A percentile compares a stretch with the other conserved stretches of the same genome.
Conservation (phyloP, 2,888 invertebrate genomes). For the Stegana nigrithorax region DNA sequence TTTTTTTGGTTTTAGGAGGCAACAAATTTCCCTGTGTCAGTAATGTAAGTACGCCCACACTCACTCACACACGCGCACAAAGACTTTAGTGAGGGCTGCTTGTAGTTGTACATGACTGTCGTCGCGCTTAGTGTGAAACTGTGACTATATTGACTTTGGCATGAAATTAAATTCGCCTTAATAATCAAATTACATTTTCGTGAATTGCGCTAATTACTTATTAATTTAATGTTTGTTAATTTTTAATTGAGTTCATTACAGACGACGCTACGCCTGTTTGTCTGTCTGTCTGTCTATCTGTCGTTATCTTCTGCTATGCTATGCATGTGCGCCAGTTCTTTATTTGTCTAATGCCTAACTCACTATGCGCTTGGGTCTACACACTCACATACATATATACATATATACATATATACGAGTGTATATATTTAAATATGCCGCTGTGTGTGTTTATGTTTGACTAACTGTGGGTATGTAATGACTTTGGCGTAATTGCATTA, state of each 20-base stretch:
- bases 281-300: conserved; percentile 28
- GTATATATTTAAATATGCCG: no score
- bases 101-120: not conserved
- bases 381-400: no score
- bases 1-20: not conserved
- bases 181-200: conserved; percentile 46
- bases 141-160: not conserved
- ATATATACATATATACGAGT: no score
- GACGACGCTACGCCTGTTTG: conserved; percentile 10
- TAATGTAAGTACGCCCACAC: no score
- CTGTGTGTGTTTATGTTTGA: not conserved
- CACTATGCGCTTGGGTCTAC: no score
- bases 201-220: conserved; percentile 49
- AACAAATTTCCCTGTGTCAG: no score
- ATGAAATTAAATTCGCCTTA: conserved; percentile 42
- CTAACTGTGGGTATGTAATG: not conserved
- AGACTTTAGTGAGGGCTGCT: no score
- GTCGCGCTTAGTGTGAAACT: not conserved
- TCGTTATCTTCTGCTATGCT: not conserved
- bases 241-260: conserved; percentile 43
- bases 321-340: not conserved
- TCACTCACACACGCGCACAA: no score
- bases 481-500: conserved; percentile 15
- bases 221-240: conserved; percentile 51
- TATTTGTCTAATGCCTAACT: not conserved